phyloP scores from a whole-genome alignment of 2,797 vertebrate genomes.

The Falco rusticolus region DNA sequence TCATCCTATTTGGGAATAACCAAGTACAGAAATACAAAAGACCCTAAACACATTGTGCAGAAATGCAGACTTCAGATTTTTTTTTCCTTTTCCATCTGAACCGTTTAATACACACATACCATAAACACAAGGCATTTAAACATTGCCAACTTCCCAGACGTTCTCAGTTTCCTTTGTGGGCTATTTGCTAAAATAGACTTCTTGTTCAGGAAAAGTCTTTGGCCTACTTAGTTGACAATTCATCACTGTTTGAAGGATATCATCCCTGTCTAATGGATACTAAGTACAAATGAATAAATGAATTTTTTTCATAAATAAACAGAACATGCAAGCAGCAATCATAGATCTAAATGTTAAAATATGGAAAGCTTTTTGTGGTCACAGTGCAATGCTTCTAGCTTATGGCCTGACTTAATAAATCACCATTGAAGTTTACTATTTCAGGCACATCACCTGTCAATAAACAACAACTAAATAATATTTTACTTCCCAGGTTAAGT shows the following conservation, averaged over 20 bases:
- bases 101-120: not conserved
- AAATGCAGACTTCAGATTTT: not conserved
- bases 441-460: not conserved
- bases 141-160: not conserved
- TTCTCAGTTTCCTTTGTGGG: not conserved
- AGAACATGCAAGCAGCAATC: not conserved
- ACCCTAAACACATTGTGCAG: not conserved
- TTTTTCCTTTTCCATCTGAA: not conserved
- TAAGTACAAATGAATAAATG: not conserved
- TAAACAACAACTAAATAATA: conserved; percentile 3
- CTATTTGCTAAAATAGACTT: not conserved
- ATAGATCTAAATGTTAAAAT: not conserved
- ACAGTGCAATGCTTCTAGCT: not conserved
- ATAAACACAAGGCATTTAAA: not conserved
- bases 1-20: not conserved
- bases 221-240: not conserved
- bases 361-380: not conserved
- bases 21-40: not conserved
- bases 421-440: not conserved
- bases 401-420: conserved; percentile 6
- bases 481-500: not conserved
- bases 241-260: not conserved
- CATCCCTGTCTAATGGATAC: not conserved
- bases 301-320: not conserved
- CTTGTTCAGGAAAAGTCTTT: not conserved